A percentile compares a stretch with the other conserved stretches of the same genome.
Conservation (phyloP, 1,140 invertebrate species). For the Drosophila rhopaloa region DNA sequence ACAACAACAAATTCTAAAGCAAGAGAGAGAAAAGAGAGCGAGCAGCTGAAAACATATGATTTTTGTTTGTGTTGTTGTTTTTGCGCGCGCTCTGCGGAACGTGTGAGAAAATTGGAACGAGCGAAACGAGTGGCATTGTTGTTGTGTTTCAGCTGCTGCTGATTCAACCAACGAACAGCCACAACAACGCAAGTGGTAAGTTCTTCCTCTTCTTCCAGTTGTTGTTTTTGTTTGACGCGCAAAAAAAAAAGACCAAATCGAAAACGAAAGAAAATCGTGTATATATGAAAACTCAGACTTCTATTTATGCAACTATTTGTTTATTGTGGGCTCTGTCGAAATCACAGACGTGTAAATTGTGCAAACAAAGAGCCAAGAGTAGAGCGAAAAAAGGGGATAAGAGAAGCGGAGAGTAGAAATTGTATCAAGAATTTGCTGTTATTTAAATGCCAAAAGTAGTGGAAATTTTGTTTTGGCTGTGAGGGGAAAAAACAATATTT, state of each 20-base stretch:
- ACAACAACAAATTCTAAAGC: slow-evolving; percentile 26
- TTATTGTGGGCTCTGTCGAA: slow-evolving; percentile 26
- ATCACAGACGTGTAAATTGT: slow-evolving; percentile 44
- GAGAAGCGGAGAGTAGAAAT: background rate
- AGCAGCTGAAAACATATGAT: slow-evolving; percentile 82
- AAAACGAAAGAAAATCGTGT: slow-evolving; percentile 15
- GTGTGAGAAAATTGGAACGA: slow-evolving; percentile 40
- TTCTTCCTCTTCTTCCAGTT: slow-evolving; percentile 32
- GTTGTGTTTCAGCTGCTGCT: slow-evolving; percentile 48
- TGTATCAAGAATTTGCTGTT: slow-evolving; percentile 10
- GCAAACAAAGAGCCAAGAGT: slow-evolving; percentile 48
- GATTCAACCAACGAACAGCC: slow-evolving; percentile 43
- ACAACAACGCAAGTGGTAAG: slow-evolving; percentile 52
- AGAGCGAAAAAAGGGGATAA: slow-evolving; percentile 3
- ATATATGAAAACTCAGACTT: slow-evolving; percentile 13
- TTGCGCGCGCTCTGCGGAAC: slow-evolving; percentile 52
- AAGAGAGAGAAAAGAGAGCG: slow-evolving; percentile 16
- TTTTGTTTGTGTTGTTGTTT: slow-evolving; percentile 80
- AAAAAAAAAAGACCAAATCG: slow-evolving; percentile 22
- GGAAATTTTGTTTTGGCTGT: slow-evolving; percentile 46
- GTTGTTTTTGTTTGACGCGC: slow-evolving; percentile 51
- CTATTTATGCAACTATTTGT: slow-evolving; percentile 49
- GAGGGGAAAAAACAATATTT: slow-evolving; percentile 48
- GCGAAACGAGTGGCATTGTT: slow-evolving; percentile 36
- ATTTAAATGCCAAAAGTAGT: slow-evolving; percentile 54